Evolutionary conservation across 2,888 invertebrate species (phyloP), one percentile per base, ranked within the genome.

Genomic region (Dorcus hopei): DNA sequence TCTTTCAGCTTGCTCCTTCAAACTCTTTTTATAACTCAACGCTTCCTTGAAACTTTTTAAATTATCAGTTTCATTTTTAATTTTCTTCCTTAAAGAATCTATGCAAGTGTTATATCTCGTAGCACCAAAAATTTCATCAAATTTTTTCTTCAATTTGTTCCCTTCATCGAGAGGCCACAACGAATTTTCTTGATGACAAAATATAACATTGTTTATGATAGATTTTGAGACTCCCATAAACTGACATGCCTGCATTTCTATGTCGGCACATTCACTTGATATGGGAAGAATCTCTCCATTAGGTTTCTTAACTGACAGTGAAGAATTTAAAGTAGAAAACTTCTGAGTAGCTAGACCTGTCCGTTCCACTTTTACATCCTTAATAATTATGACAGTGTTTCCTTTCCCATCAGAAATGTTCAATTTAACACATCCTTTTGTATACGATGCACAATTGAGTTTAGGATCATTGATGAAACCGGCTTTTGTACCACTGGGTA

Each of bases 131-230:
- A 99, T 98, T 62, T 93, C 94, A 84, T 99, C 99, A 82, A 99
- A 98, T 67, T 91, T 90, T 65, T 92, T 90, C 75, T 99, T 99
- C 0, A 99, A 84, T 69, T 91, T 90, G 75, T 94, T 93, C 0
- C 91, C 91, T 77, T 97, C 95, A 74, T 95, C 93, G 54, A 99
- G 80, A 0, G 99, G 98, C 96, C 99, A 99, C 72, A 89, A 89
- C 0, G 96, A 90, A 65, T 99, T 96, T 78, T 99, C 99, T 84
- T 99, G 99, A 76, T 99, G 99, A 73, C 99, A 99, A 78, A 99
- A 97, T 68, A 99, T 90, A 0, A 99, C 99, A 76, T 95, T 92
- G 73, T 95, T 95, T 57, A 99, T 80, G 59, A 99, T 93, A 0
- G 98, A 88, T 74, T 93, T 93, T 0, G 97, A 93, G 1, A 99